These are phyloP conservation scores for Desmophyllum pertusum DNA, from an alignment of 92 coral and sea anemone species.

Conservation along the genomic window DNA sequence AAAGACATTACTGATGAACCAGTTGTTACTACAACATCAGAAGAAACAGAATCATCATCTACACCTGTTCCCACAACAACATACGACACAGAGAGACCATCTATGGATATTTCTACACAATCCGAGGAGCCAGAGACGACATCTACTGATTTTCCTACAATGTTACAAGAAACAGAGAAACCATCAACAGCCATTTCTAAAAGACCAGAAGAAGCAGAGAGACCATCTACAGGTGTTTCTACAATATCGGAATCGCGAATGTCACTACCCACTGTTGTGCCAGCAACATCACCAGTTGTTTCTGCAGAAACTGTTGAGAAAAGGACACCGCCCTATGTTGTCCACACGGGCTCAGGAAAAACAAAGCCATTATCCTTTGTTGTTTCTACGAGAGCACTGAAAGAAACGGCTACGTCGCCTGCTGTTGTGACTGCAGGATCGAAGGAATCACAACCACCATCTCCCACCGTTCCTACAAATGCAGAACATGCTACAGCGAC, in stretches of 20 bases:
- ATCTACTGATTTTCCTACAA: neutral
- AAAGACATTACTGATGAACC: neutral
- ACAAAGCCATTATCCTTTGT: neutral
- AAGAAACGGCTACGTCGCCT: neutral
- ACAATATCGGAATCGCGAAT: neutral
- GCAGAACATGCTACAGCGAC: neutral
- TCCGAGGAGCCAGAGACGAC: neutral
- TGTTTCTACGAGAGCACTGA: neutral
- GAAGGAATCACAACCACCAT: neutral
- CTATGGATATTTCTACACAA: constrained; percentile 1
- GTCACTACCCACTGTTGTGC: neutral
- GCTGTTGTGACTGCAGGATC: neutral
- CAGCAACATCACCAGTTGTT: neutral
- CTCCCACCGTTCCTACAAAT: neutral
- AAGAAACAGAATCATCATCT: neutral
- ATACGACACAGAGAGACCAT: neutral
- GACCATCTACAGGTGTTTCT: neutral
- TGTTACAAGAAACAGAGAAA: neutral
- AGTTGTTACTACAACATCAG: constrained; percentile 14
- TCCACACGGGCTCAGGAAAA: neutral
- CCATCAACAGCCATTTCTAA: neutral
- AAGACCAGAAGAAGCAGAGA: neutral
- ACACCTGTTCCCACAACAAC: neutral
- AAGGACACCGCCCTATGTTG: neutral
- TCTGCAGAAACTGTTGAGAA: neutral